Percentiles rank a stretch among this genome's conserved stretches.
Evolutionary conservation across 2,888 invertebrate genomes (phyloP).

Genomic region (Lithodes maja): DNA sequence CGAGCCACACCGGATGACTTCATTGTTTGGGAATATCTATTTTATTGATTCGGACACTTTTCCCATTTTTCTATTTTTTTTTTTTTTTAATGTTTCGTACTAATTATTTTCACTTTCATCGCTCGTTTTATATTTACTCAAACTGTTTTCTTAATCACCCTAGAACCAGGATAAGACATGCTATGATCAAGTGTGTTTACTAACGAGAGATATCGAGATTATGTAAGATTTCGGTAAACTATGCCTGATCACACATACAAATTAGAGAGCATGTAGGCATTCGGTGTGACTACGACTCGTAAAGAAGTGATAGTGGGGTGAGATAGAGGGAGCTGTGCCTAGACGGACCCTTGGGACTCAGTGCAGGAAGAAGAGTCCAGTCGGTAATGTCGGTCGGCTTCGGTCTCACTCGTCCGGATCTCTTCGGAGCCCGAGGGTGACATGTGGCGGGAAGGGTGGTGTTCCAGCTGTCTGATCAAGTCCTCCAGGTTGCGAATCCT

Average conservation of each 20-base stretch:
- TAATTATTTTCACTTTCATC: too few species aligned
- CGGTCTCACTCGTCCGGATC: slow-evolving; percentile 73
- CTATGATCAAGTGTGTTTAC: too few species aligned
- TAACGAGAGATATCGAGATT: too few species aligned
- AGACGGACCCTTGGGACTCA: slow-evolving; percentile 72
- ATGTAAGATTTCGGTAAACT: too few species aligned
- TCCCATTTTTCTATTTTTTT: too few species aligned
- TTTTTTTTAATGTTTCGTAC: too few species aligned
- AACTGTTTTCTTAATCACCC: too few species aligned
- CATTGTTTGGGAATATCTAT: not conserved
- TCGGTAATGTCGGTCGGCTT: slow-evolving; percentile 73
- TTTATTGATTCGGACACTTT: too few species aligned
- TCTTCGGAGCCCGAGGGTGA: slow-evolving; percentile 73
- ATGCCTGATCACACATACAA: too few species aligned
- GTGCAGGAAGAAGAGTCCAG: slow-evolving; percentile 72
- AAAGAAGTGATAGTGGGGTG: slow-evolving; percentile 1
- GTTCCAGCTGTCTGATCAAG: slow-evolving; percentile 80
- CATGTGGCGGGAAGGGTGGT: slow-evolving; percentile 72
- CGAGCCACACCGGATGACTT: not conserved
- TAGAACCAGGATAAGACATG: too few species aligned
- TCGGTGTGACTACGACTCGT: not conserved
- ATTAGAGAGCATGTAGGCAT: not conserved
- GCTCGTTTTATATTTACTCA: too few species aligned
- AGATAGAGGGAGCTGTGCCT: slow-evolving; percentile 39
- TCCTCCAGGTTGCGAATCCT: slow-evolving; percentile 94